These are phyloP conservation scores for Ciconia boyciana DNA, from an alignment of 2,113 vertebrate species.

Conservation along the genomic window DNA sequence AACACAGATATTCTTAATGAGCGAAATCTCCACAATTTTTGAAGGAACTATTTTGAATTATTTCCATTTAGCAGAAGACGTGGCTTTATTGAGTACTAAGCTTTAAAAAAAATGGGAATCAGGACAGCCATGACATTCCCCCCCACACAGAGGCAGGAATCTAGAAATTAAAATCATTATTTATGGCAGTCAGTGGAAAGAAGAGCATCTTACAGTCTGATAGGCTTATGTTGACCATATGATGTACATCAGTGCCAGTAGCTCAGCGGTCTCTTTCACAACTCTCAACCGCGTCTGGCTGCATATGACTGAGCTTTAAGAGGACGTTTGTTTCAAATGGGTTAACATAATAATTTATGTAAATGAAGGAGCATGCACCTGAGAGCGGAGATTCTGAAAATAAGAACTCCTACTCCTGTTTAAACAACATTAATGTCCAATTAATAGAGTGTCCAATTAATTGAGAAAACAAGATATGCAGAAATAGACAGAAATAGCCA, in stretches of 20 bases:
- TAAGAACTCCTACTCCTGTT: neutral
- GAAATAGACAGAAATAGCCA: neutral
- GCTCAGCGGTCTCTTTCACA: neutral
- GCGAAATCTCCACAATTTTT: neutral
- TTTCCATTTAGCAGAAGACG: neutral
- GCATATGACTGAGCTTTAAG: neutral
- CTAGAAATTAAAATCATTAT: neutral
- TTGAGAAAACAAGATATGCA: neutral
- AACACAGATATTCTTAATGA: neutral
- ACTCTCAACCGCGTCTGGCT: neutral
- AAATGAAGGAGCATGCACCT: neutral
- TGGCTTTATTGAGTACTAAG: neutral
- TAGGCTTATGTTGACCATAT: neutral
- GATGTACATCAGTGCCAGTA: neutral
- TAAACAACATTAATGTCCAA: neutral
- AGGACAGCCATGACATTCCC: neutral
- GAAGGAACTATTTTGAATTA: neutral
- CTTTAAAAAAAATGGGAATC: neutral
- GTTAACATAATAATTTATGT: neutral
- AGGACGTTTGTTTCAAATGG: neutral
- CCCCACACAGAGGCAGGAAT: neutral
- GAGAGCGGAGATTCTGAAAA: neutral
- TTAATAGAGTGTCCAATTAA: neutral
- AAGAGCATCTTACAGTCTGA: neutral
- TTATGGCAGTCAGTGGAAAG: neutral